Evolutionary conservation across 2,113 vertebrate species (phyloP), one percentile per base, ranked within the genome.

Genomic region (Porphyrio hochstetteri): DNA sequence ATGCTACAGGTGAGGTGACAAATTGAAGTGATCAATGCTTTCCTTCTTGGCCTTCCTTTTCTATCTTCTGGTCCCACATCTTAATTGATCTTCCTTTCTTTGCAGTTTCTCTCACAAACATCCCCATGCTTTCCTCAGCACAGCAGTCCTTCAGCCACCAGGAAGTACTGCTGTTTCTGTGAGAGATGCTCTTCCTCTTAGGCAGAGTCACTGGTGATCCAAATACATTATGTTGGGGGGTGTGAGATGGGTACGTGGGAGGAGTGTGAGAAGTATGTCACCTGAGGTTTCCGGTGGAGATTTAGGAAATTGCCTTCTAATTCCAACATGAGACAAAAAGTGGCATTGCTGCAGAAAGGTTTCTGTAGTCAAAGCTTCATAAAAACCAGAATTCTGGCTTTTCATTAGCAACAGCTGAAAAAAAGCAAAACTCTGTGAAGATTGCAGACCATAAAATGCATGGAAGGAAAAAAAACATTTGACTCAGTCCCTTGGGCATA

Each of bases 191-290:
- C 4, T 52, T 79, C 13, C 25, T 83, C 46, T 65, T 83, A 36
- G 11, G 14, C 48, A 74, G 23, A 72, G 35, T 33, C 52, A 76
- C 7, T 2, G 1, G 24, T 15, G 7, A 91, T 5, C 3, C 27
- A 68, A 36, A 56, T 5, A 25, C 1, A 1, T 40, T 0, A 0
- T n/a, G 29, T 12, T 77, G 16, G n/a, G 55, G 15, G 2, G 13
- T 64, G 38, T 2, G 1, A 8, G 24, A 57, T 0, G 2, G 8
- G 12, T 76, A 17, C 29, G n/a, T 33, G 29, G 15, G 5, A 38
- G 55, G 18, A 28, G 14, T 16, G 16, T 28, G 15, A 18, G 15
- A 50, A 53, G 3, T 55, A 40, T 50, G 31, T 71, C 9, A 9
- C 19, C 33, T 40, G 28, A 8, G 4, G 9, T 56, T 93, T 88